Evolutionary conservation across 2,888 invertebrate species (phyloP), one percentile per base, ranked within the genome.

Genomic region (Tubulanus polymorphus): DNA sequence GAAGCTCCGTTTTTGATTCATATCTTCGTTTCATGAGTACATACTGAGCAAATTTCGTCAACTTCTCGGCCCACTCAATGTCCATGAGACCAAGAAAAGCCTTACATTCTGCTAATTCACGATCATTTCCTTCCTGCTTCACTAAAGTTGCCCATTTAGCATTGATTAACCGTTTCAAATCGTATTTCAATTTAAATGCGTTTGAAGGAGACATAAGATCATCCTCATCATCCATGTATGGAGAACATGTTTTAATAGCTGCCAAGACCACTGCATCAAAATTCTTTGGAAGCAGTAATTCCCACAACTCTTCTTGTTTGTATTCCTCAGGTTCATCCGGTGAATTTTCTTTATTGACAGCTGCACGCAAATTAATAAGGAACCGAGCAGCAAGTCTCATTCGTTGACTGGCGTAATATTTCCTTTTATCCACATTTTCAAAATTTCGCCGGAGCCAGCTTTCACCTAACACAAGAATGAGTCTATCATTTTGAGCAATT

Each of bases 201-300:
- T 53, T 56, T 10, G 27, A 47, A 2, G 60, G 60, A 12, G 55
- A 29, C 26, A 23, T 35, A 25, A 57, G 27, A 28, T 60, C 60
- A 28, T 60, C 60, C 2, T 51, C 25, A 47, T 60, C 60, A 57
- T 60, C 60, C 45, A 53, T 53, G 32, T 53, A n/a, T 6, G 60
- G 60, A 15, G 50, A 6, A 12, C 47, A 37, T 28, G 35, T 45
- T 20, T 35, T n/a, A 3, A 57, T 28, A 25, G 57, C 48, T 15
- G 52, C 57, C 10, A 20, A 27, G 23, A 57, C 48, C 18, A 60
- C 29, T 3, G 51, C 25, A 26, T 60, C 60, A 55, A 60, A 60
- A 3, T 47, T 12, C 32, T n/a, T 23, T n/a, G 53, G 50, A 1
- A n/a, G 15, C 20, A 60, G 26, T 46, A 51, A 60, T 18, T 60